Conservation (phyloP, 2,888 invertebrate species). For the Smittia aterrima region DNA sequence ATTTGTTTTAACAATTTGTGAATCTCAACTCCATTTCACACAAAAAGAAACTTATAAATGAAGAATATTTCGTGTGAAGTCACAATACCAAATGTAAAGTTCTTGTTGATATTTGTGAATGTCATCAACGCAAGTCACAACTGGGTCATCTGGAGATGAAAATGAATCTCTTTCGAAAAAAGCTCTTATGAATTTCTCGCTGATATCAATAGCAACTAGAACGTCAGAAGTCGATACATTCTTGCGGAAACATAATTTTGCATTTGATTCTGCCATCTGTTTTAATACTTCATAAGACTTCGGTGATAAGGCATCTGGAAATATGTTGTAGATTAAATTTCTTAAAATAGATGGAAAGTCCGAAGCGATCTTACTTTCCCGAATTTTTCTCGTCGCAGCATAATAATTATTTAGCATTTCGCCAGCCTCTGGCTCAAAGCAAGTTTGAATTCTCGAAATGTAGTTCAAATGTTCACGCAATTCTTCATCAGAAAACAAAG, state of each 20-base stretch:
- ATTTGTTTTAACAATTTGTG: no score
- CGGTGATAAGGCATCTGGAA: slow-evolving; percentile 49
- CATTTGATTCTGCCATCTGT: slow-evolving; percentile 52
- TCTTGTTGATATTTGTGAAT: not conserved
- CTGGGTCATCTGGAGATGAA: slow-evolving; percentile 15
- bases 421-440: slow-evolving; percentile 48
- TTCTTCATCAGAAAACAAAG: slow-evolving; percentile 48
- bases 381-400: slow-evolving; percentile 52
- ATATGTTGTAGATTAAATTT: slow-evolving; percentile 4
- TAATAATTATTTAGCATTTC: slow-evolving; percentile 55
- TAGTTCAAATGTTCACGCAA: slow-evolving; percentile 47
- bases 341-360: not conserved
- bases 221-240: slow-evolving; percentile 46
- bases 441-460: slow-evolving; percentile 47
- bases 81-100: slow-evolving; percentile 1
- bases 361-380: slow-evolving; percentile 48
- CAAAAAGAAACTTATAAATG: not conserved
- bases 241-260: slow-evolving; percentile 50
- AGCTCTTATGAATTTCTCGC: slow-evolving; percentile 49
- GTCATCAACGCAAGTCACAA: not conserved
- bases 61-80: slow-evolving; percentile 23
- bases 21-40: no score
- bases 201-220: slow-evolving; percentile 49
- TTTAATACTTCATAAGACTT: slow-evolving; percentile 49
- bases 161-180: slow-evolving; percentile 46